Evolutionary conservation across 2,113 vertebrate genomes (phyloP), one percentile per base, ranked within the genome.

Genomic region (Podarcis muralis): DNA sequence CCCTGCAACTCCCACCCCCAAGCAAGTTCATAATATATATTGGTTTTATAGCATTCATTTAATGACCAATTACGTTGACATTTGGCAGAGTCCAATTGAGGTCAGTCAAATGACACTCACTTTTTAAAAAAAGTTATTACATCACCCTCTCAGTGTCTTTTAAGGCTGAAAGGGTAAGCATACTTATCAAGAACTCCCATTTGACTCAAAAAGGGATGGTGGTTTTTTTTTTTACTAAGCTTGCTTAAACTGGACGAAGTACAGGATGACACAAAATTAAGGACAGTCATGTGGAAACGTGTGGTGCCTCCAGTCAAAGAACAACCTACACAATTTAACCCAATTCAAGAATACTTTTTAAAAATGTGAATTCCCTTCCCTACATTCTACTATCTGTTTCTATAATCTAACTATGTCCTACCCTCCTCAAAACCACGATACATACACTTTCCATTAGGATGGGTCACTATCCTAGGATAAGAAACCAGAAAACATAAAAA

Each of bases 341-440:
- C 37, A n/a, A 40, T 40, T 83, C 6, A 75, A 81, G 48, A 57
- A 22, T 13, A 27, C 11, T 32, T n/a, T 72, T 27, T 0, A 12
- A 35, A 57, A 43, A 43, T 18, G 15, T 71, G 66, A 48, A 66
- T 40, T 7, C 25, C 48, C 4, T 22, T 0, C 2, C 22, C 66
- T 7, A 69, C 71, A 3, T 0, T 0, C 69, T 48, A 1, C 12
- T 6, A 57, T 71, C 65, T 11, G 12, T 25, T 2, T 0, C 0
- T 5, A 4, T 5, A 35, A 27, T 7, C 15, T 53, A 69, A 25
- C 1, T 3, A 59, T 35, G 37, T 15, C 43, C 2, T 25, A 12
- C 62, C 6, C 72, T 68, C 23, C n/a, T 32, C 15, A 3, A 4
- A 53, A 53, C 48, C 48, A 2, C 48, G 12, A 25, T 9, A 25